A percentile compares a stretch with the other conserved stretches of the same genome.
phyloP scores from a whole-genome alignment of 30 jellyfish, hydroid and myxozoan genomes.

The Pelagia noctiluca region DNA sequence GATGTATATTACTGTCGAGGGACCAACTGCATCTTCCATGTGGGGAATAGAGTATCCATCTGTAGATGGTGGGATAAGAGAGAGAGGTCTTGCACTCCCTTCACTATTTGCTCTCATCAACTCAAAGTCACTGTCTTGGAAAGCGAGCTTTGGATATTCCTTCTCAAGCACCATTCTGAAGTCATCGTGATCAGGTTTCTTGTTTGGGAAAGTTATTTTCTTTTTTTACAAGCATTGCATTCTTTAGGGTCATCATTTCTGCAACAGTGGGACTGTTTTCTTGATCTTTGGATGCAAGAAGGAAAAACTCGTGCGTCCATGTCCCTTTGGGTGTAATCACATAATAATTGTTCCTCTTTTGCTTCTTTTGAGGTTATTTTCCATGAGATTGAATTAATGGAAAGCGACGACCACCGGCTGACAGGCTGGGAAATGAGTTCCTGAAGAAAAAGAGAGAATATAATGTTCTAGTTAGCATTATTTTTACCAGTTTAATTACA shows the following conservation, averaged over 20 bases:
- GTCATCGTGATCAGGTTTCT: constrained; percentile 11
- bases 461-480: too few relatives aligned
- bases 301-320: constrained; percentile 7
- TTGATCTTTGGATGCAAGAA: background rate
- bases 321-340: constrained; percentile 13
- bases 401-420: background rate
- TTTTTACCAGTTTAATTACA: too few relatives aligned
- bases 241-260: background rate
- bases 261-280: background rate
- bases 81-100: constrained; percentile 1
- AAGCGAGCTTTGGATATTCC: constrained; percentile 5
- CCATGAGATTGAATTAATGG: constrained; percentile 4
- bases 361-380: constrained; percentile 5
- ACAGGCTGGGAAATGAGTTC: constrained; percentile 15
- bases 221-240: constrained; percentile 8
- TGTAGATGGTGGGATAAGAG: background rate
- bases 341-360: background rate
- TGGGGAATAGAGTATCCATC: background rate
- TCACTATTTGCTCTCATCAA: constrained; percentile 2
- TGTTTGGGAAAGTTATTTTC: constrained; percentile 18
- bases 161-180: background rate
- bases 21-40: background rate
- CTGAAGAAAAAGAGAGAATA: background rate
- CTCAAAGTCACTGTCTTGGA: constrained; percentile 17
- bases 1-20: background rate